These are phyloP conservation scores for Trigoniulus corallinus DNA, from an alignment of 1,140 invertebrate species.

Conservation along the genomic window DNA sequence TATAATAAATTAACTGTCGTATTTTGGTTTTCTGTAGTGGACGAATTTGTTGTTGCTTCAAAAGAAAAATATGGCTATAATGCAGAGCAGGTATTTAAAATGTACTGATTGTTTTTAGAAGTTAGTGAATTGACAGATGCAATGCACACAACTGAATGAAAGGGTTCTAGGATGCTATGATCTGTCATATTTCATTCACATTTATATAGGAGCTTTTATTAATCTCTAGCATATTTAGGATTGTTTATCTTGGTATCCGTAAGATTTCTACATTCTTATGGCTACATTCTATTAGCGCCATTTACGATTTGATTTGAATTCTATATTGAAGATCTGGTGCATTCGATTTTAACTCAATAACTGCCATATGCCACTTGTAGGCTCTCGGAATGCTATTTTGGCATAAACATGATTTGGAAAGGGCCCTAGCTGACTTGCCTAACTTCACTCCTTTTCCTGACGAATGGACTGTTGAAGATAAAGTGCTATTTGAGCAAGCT, in stretches of 20 bases:
- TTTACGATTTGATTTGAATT: too few relatives aligned
- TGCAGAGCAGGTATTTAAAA: constrained; percentile 64
- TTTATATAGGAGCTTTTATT: too few relatives aligned
- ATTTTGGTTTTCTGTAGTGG: constrained; percentile 40
- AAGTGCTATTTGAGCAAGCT: constrained; percentile 93
- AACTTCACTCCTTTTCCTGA: constrained; percentile 96
- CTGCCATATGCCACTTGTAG: constrained; percentile 13
- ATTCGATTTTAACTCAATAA: not conserved
- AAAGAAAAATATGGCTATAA: constrained; percentile 97
- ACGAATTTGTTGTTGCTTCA: constrained; percentile 84
- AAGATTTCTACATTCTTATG: too few relatives aligned
- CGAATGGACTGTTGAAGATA: constrained; percentile 96
- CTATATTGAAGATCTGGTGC: too few relatives aligned
- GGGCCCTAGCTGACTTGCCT: constrained; percentile 77
- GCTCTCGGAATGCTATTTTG: constrained; percentile 94
- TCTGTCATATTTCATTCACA: too few relatives aligned
- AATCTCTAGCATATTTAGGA: too few relatives aligned
- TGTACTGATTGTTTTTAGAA: too few relatives aligned
- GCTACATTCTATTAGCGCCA: too few relatives aligned
- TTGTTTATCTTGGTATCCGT: too few relatives aligned
- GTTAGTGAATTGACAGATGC: too few relatives aligned
- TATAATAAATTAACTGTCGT: not conserved
- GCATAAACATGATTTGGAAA: constrained; percentile 91
- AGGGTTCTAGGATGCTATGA: too few relatives aligned
- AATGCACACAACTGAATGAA: too few relatives aligned